Conservation (phyloP, 2,113 vertebrate genomes). For the Sapajus apella region DNA sequence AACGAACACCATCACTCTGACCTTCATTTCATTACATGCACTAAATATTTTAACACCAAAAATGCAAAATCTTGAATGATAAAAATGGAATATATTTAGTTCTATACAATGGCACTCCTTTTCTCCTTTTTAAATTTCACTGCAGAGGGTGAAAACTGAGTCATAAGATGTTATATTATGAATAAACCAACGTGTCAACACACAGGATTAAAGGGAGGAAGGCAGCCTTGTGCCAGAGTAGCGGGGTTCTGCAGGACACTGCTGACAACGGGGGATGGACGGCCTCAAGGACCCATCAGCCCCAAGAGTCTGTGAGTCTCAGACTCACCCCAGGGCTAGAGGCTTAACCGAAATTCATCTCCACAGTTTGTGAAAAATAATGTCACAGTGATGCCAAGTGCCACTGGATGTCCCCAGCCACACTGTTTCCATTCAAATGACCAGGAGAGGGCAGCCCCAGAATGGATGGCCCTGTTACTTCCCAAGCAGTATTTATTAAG, state of each 20-base stretch:
- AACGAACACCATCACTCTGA: not conserved
- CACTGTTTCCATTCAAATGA: not conserved
- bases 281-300: not conserved
- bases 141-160: not conserved
- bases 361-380: not conserved
- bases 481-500: not conserved
- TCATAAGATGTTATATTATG: not conserved
- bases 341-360: not conserved
- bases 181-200: not conserved
- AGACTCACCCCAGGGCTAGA: not conserved
- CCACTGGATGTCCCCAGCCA: not conserved
- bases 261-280: too few relatives aligned
- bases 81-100: not conserved
- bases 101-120: not conserved
- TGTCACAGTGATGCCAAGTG: not conserved
- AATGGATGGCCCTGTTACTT: not conserved
- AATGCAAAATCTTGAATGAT: not conserved
- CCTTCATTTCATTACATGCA: not conserved
- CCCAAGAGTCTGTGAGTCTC: not conserved
- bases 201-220: not conserved
- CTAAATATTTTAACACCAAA: not conserved
- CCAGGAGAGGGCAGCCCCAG: not conserved
- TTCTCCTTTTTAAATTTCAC: slow-evolving; percentile 22
- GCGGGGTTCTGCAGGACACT: not conserved
- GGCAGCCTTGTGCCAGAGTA: not conserved